A percentile compares a stretch with the other conserved stretches of the same genome.
Evolutionary conservation across 2,113 vertebrate species (phyloP).

Genomic region (Takifugu flavidus): DNA sequence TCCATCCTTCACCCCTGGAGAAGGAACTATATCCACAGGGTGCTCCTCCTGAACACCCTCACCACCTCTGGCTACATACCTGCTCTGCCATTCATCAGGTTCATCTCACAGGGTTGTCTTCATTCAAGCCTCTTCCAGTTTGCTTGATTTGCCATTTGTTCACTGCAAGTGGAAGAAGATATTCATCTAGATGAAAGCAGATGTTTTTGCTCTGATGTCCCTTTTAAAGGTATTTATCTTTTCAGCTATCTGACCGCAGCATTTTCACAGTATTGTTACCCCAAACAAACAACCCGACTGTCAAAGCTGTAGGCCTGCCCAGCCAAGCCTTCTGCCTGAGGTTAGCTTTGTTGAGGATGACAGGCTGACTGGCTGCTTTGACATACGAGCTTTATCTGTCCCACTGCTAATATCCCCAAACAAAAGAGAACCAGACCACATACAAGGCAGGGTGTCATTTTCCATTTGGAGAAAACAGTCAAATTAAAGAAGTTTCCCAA

Average conservation of each 20-base stretch:
- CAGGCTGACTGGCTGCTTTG: slow-evolving; percentile 35
- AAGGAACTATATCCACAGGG: neutral
- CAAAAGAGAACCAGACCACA: slow-evolving; percentile 54
- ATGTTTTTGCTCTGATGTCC: slow-evolving; percentile 40
- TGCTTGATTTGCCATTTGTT: slow-evolving; percentile 34
- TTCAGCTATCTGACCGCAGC: slow-evolving; percentile 32
- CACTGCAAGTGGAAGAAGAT: slow-evolving; percentile 3
- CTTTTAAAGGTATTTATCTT: slow-evolving; percentile 33
- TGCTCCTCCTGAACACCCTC: slow-evolving; percentile 20
- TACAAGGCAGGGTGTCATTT: slow-evolving; percentile 48
- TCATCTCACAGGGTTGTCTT: slow-evolving; percentile 27
- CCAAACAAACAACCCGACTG: slow-evolving; percentile 66
- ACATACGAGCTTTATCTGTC: slow-evolving; percentile 59
- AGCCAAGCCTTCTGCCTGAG: slow-evolving; percentile 54
- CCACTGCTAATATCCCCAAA: slow-evolving; percentile 55
- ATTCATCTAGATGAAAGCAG: slow-evolving; percentile 46
- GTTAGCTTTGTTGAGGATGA: slow-evolving; percentile 44
- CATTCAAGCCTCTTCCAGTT: slow-evolving; percentile 16
- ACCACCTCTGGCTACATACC: slow-evolving; percentile 28
- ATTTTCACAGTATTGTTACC: slow-evolving; percentile 54
- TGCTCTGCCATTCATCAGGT: slow-evolving; percentile 21
- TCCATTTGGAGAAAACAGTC: slow-evolving; percentile 32
- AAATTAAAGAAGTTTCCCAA: too few species aligned
- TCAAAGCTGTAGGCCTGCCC: slow-evolving; percentile 52
- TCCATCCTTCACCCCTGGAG: slow-evolving; percentile 4